These are phyloP conservation scores for Drosophila pseudoobscura DNA, from an alignment of 1,140 invertebrate genomes.

Conservation along the genomic window DNA sequence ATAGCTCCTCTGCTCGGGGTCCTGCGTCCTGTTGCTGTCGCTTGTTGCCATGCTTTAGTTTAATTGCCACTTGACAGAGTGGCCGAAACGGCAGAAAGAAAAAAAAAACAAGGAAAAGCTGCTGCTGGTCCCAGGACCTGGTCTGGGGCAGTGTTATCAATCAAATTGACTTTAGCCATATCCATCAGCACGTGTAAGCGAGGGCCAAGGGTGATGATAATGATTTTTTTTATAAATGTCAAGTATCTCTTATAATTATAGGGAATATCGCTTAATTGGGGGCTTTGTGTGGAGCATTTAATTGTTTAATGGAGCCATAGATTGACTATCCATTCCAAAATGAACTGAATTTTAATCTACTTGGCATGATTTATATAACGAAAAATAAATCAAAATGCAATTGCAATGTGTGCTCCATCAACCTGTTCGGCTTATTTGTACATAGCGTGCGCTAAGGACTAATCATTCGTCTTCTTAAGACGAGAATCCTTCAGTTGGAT, in stretches of 20 bases:
- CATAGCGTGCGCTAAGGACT: too few relatives aligned
- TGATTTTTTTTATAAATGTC: slow-evolving; percentile 2
- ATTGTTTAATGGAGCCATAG: slow-evolving; percentile 4
- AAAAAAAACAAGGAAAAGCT: slow-evolving; percentile 15
- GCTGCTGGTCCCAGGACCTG: slow-evolving; percentile 36
- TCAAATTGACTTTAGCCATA: slow-evolving; percentile 63
- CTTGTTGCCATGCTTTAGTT: slow-evolving; percentile 75
- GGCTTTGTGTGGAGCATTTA: slow-evolving; percentile 19
- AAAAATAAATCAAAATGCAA: too few relatives aligned
- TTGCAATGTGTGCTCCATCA: too few relatives aligned
- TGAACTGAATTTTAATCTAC: too few relatives aligned
- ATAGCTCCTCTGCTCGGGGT: slow-evolving; percentile 2
- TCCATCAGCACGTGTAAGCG: slow-evolving; percentile 34
- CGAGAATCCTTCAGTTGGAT: too few relatives aligned
- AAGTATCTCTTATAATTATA: slow-evolving; percentile 12
- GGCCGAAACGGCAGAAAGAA: slow-evolving; percentile 35
- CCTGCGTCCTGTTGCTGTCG: slow-evolving; percentile 37
- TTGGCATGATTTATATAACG: too few relatives aligned
- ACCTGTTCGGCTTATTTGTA: too few relatives aligned
- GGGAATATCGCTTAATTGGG: slow-evolving; percentile 35
- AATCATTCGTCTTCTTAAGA: too few relatives aligned
- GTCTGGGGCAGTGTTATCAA: slow-evolving; percentile 56
- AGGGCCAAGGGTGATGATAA: slow-evolving; percentile 22
- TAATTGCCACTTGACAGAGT: slow-evolving; percentile 78
- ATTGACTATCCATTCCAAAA: neutral